phyloP scores from a whole-genome alignment of 2,797 vertebrate species.

The Pseudochaenichthys georgianus region DNA sequence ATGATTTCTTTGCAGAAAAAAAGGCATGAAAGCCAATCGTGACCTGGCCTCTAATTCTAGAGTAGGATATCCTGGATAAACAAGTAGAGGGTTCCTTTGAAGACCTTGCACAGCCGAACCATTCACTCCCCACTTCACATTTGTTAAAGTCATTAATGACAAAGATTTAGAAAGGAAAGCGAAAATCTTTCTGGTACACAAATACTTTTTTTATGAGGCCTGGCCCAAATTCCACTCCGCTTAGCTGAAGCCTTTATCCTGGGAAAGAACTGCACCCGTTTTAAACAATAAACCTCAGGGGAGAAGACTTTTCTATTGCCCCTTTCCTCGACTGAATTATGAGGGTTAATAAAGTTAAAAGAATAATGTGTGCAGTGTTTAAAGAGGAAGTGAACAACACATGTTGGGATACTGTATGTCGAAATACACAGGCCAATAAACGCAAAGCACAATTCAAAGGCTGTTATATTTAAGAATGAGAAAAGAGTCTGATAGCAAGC shows the following conservation, averaged over 20 bases:
- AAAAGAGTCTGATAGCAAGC: slow-evolving; percentile 35
- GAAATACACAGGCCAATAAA: slow-evolving; percentile 31
- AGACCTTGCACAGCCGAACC: slow-evolving; percentile 74
- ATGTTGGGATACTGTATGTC: slow-evolving; percentile 47
- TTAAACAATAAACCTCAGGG: slow-evolving; percentile 84
- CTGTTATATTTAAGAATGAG: slow-evolving; percentile 44
- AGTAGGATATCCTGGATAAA: slow-evolving; percentile 88
- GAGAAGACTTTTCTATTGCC: slow-evolving; percentile 76
- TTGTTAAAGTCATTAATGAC: slow-evolving; percentile 91
- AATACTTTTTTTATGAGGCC: slow-evolving; percentile 84
- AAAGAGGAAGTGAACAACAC: slow-evolving; percentile 64
- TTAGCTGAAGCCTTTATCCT: slow-evolving; percentile 84
- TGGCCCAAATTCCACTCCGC: slow-evolving; percentile 84
- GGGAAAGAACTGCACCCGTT: slow-evolving; percentile 82
- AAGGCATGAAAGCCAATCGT: slow-evolving; percentile 77
- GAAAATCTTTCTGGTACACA: slow-evolving; percentile 86
- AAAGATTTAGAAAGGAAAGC: slow-evolving; percentile 82
- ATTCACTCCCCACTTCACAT: slow-evolving; percentile 84
- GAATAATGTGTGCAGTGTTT: slow-evolving; percentile 75
- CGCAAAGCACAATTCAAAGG: slow-evolving; percentile 30
- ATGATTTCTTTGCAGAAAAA: slow-evolving; percentile 78
- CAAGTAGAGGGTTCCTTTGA: slow-evolving; percentile 87
- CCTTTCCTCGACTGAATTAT: slow-evolving; percentile 73
- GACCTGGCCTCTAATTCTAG: slow-evolving; percentile 83
- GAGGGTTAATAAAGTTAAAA: slow-evolving; percentile 81